A percentile compares a stretch with the other conserved stretches of the same genome.
phyloP scores from a whole-genome alignment of 2,797 vertebrate genomes.

The Sebastes diaconus region DNA sequence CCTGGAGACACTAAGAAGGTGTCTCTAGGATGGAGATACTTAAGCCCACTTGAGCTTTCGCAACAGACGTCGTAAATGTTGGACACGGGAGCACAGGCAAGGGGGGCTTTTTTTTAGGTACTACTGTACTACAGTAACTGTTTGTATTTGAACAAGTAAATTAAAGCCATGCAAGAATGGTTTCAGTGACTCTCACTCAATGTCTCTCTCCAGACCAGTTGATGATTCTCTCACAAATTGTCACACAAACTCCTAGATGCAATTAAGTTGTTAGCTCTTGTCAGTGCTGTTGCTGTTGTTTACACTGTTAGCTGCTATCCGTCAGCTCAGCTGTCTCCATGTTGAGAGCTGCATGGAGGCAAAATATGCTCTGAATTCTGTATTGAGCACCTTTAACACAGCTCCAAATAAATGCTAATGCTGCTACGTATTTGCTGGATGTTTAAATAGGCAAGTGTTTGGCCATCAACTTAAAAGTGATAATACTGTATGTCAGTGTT shows the following conservation, averaged over 20 bases:
- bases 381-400: neutral
- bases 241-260: neutral
- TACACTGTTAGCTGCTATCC: neutral
- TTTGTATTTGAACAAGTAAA: slow-evolving; percentile 2
- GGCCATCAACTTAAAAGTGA: neutral
- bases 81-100: neutral
- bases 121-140: neutral
- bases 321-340: too few relatives aligned
- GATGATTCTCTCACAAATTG: neutral
- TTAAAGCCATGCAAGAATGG: neutral
- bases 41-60: neutral
- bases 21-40: slow-evolving; percentile 25
- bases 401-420: neutral
- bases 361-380: neutral
- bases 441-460: neutral
- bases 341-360: neutral
- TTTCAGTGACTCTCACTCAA: neutral
- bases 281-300: neutral
- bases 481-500: neutral
- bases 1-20: slow-evolving; percentile 22
- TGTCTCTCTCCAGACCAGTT: neutral
- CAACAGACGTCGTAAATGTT: neutral
- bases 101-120: neutral
- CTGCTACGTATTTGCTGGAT: neutral
- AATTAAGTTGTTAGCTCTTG: neutral